A percentile compares a stretch with the other conserved stretches of the same genome.
phyloP scores from a whole-genome alignment of 2,888 invertebrate genomes.

The Buathra laborator region DNA sequence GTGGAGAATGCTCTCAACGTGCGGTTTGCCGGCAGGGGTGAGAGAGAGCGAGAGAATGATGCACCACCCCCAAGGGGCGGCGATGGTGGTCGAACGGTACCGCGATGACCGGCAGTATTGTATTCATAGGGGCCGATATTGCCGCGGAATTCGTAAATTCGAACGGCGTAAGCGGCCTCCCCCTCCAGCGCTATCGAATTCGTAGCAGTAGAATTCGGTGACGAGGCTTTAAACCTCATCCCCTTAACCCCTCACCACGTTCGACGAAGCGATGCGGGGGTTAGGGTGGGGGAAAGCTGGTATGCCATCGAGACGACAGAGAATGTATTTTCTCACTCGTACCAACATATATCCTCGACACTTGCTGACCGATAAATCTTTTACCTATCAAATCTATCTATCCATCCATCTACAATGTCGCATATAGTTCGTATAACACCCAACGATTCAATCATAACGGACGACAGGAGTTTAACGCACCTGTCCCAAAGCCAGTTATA shows the following conservation, averaged over 20 bases:
- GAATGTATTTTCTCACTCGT: constrained; percentile 51
- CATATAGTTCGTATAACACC: constrained; percentile 23
- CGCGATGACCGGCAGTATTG: constrained; percentile 69
- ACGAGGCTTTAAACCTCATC: constrained; percentile 64
- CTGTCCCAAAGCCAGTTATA: constrained; percentile 44
- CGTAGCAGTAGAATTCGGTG: constrained; percentile 66
- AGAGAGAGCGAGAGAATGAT: constrained; percentile 24
- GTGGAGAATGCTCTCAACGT: constrained; percentile 59
- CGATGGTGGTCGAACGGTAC: constrained; percentile 41
- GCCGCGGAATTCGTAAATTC: constrained; percentile 69
- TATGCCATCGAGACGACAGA: constrained; percentile 52
- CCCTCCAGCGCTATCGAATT: constrained; percentile 62
- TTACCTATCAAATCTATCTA: constrained; percentile 67
- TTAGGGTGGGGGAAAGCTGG: neutral
- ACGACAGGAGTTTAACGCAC: constrained; percentile 64
- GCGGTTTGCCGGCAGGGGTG: constrained; percentile 56
- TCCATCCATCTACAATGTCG: constrained; percentile 65
- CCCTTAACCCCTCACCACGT: neutral
- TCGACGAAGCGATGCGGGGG: neutral
- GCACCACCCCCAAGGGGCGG: neutral
- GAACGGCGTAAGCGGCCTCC: constrained; percentile 57
- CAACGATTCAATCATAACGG: constrained; percentile 62
- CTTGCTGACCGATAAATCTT: constrained; percentile 67
- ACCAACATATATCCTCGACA: constrained; percentile 54
- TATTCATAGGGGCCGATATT: constrained; percentile 68